Evolutionary conservation across 2,113 vertebrate species (phyloP).

Genomic region (Colaptes auratus): DNA sequence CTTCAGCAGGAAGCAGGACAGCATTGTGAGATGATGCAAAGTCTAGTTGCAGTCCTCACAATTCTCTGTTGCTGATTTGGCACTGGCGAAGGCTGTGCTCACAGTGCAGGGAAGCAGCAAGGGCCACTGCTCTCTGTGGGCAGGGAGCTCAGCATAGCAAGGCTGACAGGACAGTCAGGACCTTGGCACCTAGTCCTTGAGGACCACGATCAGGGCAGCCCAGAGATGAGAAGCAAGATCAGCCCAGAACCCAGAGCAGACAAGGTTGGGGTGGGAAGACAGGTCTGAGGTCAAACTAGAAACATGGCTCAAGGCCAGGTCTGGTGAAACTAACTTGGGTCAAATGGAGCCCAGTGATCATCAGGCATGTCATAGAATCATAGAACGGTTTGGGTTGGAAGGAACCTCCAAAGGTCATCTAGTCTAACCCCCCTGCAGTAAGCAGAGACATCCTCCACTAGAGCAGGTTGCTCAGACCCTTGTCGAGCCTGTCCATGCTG

Average conservation of each 20-base stretch:
- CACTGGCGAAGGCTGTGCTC: not conserved
- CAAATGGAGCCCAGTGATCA: not conserved
- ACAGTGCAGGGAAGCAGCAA: not conserved
- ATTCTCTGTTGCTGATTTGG: not conserved
- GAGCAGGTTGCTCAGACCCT: too few species aligned
- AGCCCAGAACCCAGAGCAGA: not conserved
- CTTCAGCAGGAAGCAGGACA: not conserved
- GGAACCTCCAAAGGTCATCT: too few species aligned
- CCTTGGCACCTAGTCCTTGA: too few species aligned
- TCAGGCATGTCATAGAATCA: not conserved
- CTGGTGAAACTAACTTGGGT: not conserved
- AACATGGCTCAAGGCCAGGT: fast-evolving
- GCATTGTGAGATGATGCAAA: not conserved
- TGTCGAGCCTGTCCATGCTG: too few species aligned
- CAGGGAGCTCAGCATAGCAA: not conserved
- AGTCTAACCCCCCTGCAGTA: too few species aligned
- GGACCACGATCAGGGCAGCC: not conserved
- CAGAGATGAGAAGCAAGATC: not conserved
- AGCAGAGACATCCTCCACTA: too few species aligned
- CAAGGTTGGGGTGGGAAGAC: not conserved
- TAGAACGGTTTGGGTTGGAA: too few species aligned
- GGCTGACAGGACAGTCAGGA: too few species aligned
- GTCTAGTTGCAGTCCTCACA: not conserved
- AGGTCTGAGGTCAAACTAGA: not conserved
- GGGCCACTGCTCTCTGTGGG: not conserved